phyloP scores from a whole-genome alignment of 2,113 vertebrate genomes.

The Chamaea fasciata region DNA sequence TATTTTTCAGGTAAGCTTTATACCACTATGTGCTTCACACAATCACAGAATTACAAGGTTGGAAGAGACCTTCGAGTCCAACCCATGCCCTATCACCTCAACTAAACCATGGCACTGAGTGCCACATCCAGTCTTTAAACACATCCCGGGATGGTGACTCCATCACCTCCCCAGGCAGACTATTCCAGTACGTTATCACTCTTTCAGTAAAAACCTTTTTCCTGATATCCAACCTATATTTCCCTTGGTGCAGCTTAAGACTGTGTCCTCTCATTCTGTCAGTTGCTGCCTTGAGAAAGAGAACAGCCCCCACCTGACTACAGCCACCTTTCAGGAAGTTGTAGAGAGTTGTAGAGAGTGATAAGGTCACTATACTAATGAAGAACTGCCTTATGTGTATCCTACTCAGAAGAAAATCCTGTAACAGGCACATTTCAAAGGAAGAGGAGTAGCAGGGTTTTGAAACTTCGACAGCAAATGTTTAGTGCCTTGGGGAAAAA shows the following conservation, averaged over 20 bases:
- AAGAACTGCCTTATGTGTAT: background rate
- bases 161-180: accelerated
- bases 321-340: background rate
- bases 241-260: background rate
- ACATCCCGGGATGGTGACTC: background rate
- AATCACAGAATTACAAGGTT: background rate
- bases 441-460: background rate
- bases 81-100: background rate
- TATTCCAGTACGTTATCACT: background rate
- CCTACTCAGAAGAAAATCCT: background rate
- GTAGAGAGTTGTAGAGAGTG: background rate
- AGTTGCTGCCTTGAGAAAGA: background rate
- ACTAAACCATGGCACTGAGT: background rate
- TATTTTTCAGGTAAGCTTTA: background rate
- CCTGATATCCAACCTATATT: background rate
- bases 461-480: background rate
- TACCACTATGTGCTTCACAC: background rate
- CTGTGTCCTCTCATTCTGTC: accelerated
- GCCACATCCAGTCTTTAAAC: background rate
- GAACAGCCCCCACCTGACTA: background rate
- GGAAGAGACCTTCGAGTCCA: background rate
- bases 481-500: background rate
- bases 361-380: background rate
- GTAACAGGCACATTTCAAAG: background rate
- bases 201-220: background rate